Base-by-base conservation (phyloP, 2,888 invertebrate species). In the Bellardia pandia region DNA sequence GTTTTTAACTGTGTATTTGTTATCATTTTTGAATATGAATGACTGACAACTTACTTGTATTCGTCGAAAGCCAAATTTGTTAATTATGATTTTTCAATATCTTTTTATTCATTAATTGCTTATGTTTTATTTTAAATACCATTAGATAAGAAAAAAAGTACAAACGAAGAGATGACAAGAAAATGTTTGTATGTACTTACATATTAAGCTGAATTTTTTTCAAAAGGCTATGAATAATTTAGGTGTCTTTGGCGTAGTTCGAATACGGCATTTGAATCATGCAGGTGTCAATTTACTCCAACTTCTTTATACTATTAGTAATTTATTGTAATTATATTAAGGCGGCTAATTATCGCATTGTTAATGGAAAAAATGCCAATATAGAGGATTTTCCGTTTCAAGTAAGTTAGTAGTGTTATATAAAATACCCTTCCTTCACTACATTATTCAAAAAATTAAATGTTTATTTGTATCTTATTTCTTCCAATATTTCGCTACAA, bases 321-420 rank as follows among this genome's bases (percentile, higher is more conserved):
- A 9, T 60, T 56, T 7, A n/a, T 45, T 71, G 51, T 51, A 62
- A 16, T 51, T 30, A 37, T 60, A 53, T 53, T 51, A 68, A 66
- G 30, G 33, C 78, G 6, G 62, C 78, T 16, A 69, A 88, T 37
- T 88, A 86, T 78, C 91, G 93, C 1, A 93, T 93, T 58, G 93
- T 93, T 0, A 93, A 92, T 79, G 93, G 93, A 0, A 90, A 90
- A n/a, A 91, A 90, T 68, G 93, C 92, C 0, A 58, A 82, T 0
- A 91, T 91, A 16, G 91, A 91, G 3, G 90, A 93, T 56, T 93
- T 93, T 80, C 92, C 92, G 3, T 93, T 91, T 89, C 93, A 93
- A 86, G 89, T 91, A 89, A 76, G 74, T 62, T 76, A n/a, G 0
- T 11, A 45, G 37, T 5, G 37, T 37, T 37, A 37, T 37, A 37